A percentile compares a stretch with the other conserved stretches of the same genome.
Evolutionary conservation across 2,888 invertebrate genomes (phyloP).

Genomic region (Phania funesta): DNA sequence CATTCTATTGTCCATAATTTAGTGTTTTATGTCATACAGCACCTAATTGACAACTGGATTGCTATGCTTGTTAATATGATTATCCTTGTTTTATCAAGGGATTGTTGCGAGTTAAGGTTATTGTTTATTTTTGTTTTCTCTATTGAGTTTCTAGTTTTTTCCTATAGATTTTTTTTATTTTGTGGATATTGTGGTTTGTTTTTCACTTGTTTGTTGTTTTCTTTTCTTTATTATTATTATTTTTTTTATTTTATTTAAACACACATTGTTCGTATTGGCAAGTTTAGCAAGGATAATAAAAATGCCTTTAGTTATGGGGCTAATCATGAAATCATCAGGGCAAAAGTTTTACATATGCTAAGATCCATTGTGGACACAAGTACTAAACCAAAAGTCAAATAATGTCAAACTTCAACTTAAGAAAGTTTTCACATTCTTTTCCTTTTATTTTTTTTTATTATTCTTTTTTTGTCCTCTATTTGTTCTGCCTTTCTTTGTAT

Average conservation of each 20-base stretch:
- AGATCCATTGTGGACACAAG: conserved; percentile 62
- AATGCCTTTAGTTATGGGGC: conserved; percentile 62
- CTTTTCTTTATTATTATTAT: not conserved
- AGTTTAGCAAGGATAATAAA: conserved; percentile 52
- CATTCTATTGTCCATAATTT: conserved; percentile 66
- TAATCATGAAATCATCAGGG: conserved; percentile 63
- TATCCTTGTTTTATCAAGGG: conserved; percentile 66
- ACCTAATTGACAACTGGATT: conserved; percentile 70
- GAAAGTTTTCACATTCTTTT: conserved; percentile 53
- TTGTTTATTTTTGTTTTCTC: conserved; percentile 34
- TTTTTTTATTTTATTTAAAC: conserved; percentile 8
- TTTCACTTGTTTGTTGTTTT: not conserved
- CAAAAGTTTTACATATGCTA: conserved; percentile 65
- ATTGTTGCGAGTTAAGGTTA: conserved; percentile 32
- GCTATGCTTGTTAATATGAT: conserved; percentile 67
- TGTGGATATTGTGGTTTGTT: no score
- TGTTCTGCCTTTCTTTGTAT: conserved; percentile 5
- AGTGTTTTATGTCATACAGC: conserved; percentile 63
- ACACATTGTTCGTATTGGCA: conserved; percentile 29
- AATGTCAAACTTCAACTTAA: conserved; percentile 37
- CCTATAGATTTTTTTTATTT: conserved; percentile 24
- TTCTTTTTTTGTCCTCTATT: no score
- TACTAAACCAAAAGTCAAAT: conserved; percentile 65
- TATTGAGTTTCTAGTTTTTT: conserved; percentile 6
- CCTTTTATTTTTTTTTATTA: not conserved